These are phyloP conservation scores for Drosophila atripex DNA, from an alignment of 2,888 invertebrate genomes.

Conservation along the genomic window DNA sequence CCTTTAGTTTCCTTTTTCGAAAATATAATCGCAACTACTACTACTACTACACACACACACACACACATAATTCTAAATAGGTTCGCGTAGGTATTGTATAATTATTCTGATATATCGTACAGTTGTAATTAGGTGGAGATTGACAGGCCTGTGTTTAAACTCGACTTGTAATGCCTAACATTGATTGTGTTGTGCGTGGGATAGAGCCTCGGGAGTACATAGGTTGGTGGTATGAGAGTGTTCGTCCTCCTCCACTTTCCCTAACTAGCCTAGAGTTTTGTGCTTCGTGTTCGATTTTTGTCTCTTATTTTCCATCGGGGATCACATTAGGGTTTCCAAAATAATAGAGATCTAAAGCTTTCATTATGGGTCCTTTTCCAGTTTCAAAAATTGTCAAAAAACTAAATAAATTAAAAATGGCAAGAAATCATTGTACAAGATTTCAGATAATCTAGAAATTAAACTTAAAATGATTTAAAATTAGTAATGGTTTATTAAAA, in stretches of 20 bases:
- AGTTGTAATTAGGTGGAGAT: slow-evolving; percentile 66
- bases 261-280: slow-evolving; percentile 55
- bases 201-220: slow-evolving; percentile 12
- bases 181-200: slow-evolving; percentile 68
- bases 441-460: no score
- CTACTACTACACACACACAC: slow-evolving; percentile 40
- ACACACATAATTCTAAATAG: slow-evolving; percentile 49
- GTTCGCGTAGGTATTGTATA: slow-evolving; percentile 39
- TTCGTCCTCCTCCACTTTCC: slow-evolving; percentile 8
- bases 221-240: slow-evolving; percentile 1
- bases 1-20: slow-evolving; percentile 19
- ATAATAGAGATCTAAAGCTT: slow-evolving; percentile 24
- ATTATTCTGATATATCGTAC: slow-evolving; percentile 42
- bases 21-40: slow-evolving; percentile 49
- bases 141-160: slow-evolving; percentile 35
- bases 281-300: slow-evolving; percentile 32
- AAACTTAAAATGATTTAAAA: no score
- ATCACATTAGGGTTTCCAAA: slow-evolving; percentile 68
- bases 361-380: background rate
- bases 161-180: slow-evolving; percentile 23
- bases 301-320: slow-evolving; percentile 31
- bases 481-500: no score
- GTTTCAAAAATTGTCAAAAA: background rate
- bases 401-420: background rate
- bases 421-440: no score